These are phyloP conservation scores for Lagria hirta DNA, from an alignment of 2,888 invertebrate genomes.

Conservation along the genomic window DNA sequence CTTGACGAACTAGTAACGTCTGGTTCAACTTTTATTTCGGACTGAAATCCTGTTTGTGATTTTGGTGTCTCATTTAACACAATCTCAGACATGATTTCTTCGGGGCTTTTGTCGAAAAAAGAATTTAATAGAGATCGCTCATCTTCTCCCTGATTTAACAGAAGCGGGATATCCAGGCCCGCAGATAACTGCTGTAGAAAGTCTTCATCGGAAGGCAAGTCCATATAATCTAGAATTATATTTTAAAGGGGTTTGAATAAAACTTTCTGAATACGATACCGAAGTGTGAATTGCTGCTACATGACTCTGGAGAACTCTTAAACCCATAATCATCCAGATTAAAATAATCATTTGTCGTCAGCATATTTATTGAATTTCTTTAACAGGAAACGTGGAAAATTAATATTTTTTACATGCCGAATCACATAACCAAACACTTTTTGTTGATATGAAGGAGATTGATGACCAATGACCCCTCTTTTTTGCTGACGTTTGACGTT, in stretches of 20 bases:
- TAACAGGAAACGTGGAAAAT: no score
- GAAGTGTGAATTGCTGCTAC: constrained; percentile 43
- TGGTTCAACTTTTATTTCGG: constrained; percentile 43
- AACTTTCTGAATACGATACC: constrained; percentile 35
- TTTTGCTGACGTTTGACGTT: no score
- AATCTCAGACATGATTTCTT: constrained; percentile 49
- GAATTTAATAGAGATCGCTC: constrained; percentile 47
- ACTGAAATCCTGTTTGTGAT: constrained; percentile 31
- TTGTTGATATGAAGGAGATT: no score
- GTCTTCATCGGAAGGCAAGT: constrained; percentile 49
- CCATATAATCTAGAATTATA: constrained; percentile 42
- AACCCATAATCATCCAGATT: constrained; percentile 43
- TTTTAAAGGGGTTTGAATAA: constrained; percentile 6
- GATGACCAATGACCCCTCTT: no score
- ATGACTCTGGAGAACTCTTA: constrained; percentile 48
- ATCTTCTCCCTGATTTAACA: constrained; percentile 49
- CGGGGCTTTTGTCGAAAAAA: constrained; percentile 47
- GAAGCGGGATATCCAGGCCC: constrained; percentile 49
- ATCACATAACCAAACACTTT: no score
- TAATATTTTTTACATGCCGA: no score
- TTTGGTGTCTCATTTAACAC: constrained; percentile 39
- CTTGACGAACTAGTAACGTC: no score
- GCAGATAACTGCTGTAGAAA: constrained; percentile 50
- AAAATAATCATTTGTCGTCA: constrained; percentile 44
- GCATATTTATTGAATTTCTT: constrained; percentile 34